Evolutionary conservation across 2,888 invertebrate genomes (phyloP), one percentile per base, ranked within the genome.

Genomic region (Panorpa germanica): DNA sequence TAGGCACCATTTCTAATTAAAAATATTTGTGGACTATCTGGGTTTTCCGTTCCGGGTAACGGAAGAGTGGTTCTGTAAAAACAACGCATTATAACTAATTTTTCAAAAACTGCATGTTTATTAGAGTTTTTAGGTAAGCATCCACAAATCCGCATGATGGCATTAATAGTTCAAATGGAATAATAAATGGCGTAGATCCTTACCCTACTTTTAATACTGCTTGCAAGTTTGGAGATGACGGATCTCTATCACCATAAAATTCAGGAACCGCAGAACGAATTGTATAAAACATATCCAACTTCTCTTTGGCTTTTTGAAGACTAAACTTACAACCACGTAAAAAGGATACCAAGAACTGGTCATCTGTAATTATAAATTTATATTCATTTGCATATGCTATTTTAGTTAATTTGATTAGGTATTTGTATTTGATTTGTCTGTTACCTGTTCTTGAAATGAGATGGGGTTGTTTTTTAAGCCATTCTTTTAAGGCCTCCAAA

Each of bases 311-410:
- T 25, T 59, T 52, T 42, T 70, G 68, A 41, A 72, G 45, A 38
- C 70, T 70, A 45, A 58, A 70, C 46, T 72, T 72, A 42, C 67
- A 66, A 19, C 71, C 70, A 6, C 73, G 57, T 11, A 74, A 49
- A 45, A 70, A 73, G 2, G 61, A 50, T 5, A 66, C 41, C 28
- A 73, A 42, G 55, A 66, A 68, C 47, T 71, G 70, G 40, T 71
- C 68, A 46, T 68, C 69, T 62, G 43, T 9, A 43, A 35, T 20
- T 25, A 19, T 16, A 20, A 27, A 27, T 5, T 5, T 5, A 15
- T n/a, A n/a, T n/a, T n/a, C n/a, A 42, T 40, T 64, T 61, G 21
- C 51, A 49, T 32, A 49, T 48, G 1, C 63, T 63, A 37, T 51
- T 53, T 36, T 49, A 50, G 25, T 45, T 46, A 11, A 63, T 47